Conservation (phyloP, 1,140 invertebrate genomes). For the Rhizoglyphus robini region DNA sequence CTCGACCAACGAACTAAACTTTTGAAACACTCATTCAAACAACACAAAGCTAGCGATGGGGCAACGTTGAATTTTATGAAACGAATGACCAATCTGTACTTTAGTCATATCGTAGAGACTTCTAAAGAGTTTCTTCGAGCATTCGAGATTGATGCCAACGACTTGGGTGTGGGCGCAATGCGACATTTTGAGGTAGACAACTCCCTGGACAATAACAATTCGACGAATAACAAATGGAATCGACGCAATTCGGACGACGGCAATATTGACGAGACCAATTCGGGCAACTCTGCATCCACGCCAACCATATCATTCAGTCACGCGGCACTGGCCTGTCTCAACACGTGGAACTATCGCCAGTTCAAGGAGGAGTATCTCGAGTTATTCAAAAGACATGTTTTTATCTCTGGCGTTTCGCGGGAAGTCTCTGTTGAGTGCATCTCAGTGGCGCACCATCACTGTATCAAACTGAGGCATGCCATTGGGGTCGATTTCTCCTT, state of each 20-base stretch:
- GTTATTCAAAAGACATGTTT: slow-evolving; percentile 75
- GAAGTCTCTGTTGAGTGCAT: slow-evolving; percentile 75
- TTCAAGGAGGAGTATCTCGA: slow-evolving; percentile 55
- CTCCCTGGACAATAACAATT: neutral
- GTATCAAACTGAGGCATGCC: slow-evolving; percentile 32
- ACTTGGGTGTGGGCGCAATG: neutral
- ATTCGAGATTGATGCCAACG: slow-evolving; percentile 38
- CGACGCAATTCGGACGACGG: neutral
- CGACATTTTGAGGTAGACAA: neutral
- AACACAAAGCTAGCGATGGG: slow-evolving; percentile 66
- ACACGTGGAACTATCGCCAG: slow-evolving; percentile 40
- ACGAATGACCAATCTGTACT: slow-evolving; percentile 69
- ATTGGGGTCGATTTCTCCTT: slow-evolving; percentile 67
- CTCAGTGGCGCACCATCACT: slow-evolving; percentile 55
- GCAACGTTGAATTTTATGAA: slow-evolving; percentile 68
- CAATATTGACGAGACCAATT: neutral
- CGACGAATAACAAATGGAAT: neutral
- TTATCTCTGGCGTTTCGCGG: slow-evolving; percentile 71
- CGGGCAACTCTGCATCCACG: neutral
- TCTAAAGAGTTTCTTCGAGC: slow-evolving; percentile 66
- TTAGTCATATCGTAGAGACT: slow-evolving; percentile 72
- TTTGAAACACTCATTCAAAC: slow-evolving; percentile 63
- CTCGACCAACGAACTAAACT: slow-evolving; percentile 66
- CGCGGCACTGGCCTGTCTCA: slow-evolving; percentile 13
- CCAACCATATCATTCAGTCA: neutral